These are phyloP conservation scores for Actenoides lindsayi DNA, from an alignment of 2,113 vertebrate genomes.

Conservation along the genomic window DNA sequence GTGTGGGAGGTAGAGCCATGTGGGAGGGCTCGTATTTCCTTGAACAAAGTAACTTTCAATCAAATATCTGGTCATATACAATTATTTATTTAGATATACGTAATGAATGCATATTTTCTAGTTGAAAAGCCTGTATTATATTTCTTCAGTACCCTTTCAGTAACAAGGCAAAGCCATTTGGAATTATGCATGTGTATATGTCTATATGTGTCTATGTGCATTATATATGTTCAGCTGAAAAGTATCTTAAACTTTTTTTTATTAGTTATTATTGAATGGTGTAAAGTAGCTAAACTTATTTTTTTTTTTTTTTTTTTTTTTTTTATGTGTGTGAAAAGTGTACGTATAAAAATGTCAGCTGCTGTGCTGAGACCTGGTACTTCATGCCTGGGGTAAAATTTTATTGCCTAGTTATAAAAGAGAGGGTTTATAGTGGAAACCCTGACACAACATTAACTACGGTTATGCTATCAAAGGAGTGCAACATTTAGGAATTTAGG, in stretches of 20 bases:
- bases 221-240: neutral
- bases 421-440: slow-evolving; percentile 70
- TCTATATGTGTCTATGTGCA: neutral
- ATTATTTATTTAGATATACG: slow-evolving; percentile 16
- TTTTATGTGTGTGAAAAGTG: slow-evolving; percentile 13
- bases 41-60: neutral
- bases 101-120: neutral
- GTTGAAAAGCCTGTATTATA: neutral
- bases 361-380: slow-evolving; percentile 49
- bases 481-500: slow-evolving; percentile 47
- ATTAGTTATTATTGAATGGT: neutral
- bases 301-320: neutral
- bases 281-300: slow-evolving; percentile 17
- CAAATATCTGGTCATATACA: neutral
- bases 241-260: neutral
- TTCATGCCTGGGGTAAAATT: slow-evolving; percentile 60
- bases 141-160: neutral
- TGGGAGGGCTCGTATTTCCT: neutral
- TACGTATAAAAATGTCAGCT: slow-evolving; percentile 59
- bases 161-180: neutral
- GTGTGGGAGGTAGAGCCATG: neutral
- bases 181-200: neutral
- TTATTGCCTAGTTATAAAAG: slow-evolving; percentile 68
- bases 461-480: slow-evolving; percentile 37
- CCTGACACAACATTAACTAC: slow-evolving; percentile 60